Base-by-base conservation (phyloP, 2,888 invertebrate species). In the Polymixis lichenea region DNA sequence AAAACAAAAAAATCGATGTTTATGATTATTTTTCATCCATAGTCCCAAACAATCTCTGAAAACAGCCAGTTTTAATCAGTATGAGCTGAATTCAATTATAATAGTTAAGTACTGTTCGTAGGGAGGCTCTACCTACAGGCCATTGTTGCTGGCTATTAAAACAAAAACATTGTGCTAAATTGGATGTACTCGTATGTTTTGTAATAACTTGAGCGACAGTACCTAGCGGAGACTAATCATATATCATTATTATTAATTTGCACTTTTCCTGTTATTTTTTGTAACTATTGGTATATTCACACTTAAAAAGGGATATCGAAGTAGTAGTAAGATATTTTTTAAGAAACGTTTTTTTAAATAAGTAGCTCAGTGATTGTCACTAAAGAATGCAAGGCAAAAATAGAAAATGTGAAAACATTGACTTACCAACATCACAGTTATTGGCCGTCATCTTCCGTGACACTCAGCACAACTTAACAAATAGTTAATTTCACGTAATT, bases 381-480 rank as follows among this genome's bases (percentile, higher is more conserved):
- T n/a, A 55, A 49, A 55, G 6, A 62, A 55, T 82, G 6, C 28
- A 13, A 15, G 28, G 8, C 19, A 28, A n/a, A 64, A 77, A 69
- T 72, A 75, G 68, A 68, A 62, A 75, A 78, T 55, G n/a, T 32
- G 28, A 51, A 65, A 66, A 69, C 64, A 38, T 55, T 64, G 25
- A 90, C 93, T 92, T 76, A 93, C 93, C 91, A 73, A 79, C 75
- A 79, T 91, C 92, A 83, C 86, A 86, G 77, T 82, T 83, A 81
- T 90, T 87, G 62, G 66, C 88, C 70, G 86, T 88, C 93, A 94
- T 93, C 66, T 88, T 91, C 53, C 75, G 70, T 73, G 64, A 68
- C 80, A 81, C 70, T 68, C 71, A 61, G 66, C 72, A 78, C 88
- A 77, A 72, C 70, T 80, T 60, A 80, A 80, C 72, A 77, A 85